Conservation (phyloP, 2,113 vertebrate genomes). For the Microtus pennsylvanicus region DNA sequence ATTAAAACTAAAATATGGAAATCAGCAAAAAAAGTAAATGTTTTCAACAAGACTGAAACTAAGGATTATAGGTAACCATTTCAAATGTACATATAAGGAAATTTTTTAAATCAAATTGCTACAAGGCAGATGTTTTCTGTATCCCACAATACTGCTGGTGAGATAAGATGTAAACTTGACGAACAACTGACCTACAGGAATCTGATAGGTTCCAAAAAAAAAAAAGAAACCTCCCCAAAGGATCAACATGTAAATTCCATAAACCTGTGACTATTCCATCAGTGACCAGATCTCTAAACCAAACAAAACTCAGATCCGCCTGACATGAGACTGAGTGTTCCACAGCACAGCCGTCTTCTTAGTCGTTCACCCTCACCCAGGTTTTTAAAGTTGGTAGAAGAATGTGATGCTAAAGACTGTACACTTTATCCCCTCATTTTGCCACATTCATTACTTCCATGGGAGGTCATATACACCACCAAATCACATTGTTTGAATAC, state of each 20-base stretch:
- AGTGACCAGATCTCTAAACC: not conserved
- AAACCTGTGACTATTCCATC: not conserved
- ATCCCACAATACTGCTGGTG: not conserved
- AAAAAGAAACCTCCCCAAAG: not conserved
- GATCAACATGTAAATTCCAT: not conserved
- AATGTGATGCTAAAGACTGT: not conserved
- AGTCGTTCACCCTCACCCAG: not conserved
- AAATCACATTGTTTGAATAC: constrained; percentile 71
- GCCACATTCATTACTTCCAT: not conserved
- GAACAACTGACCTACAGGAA: not conserved
- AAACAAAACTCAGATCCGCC: not conserved
- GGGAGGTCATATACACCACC: constrained; percentile 46
- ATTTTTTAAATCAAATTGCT: constrained; percentile 6
- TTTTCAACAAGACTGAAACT: not conserved
- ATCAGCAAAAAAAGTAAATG: constrained; percentile 2
- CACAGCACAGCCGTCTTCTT: not conserved
- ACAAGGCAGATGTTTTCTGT: not conserved
- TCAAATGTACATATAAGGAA: not conserved
- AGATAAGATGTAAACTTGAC: not conserved
- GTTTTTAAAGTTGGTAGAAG: not conserved
- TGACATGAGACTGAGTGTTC: not conserved
- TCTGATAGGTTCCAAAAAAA: not conserved
- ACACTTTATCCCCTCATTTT: constrained; percentile 1
- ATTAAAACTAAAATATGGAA: constrained; percentile 61
- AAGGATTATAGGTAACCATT: not conserved